Evolutionary conservation across 2,888 invertebrate genomes (phyloP), one percentile per base, ranked within the genome.

Genomic region (Macrosiphum euphorbiae): DNA sequence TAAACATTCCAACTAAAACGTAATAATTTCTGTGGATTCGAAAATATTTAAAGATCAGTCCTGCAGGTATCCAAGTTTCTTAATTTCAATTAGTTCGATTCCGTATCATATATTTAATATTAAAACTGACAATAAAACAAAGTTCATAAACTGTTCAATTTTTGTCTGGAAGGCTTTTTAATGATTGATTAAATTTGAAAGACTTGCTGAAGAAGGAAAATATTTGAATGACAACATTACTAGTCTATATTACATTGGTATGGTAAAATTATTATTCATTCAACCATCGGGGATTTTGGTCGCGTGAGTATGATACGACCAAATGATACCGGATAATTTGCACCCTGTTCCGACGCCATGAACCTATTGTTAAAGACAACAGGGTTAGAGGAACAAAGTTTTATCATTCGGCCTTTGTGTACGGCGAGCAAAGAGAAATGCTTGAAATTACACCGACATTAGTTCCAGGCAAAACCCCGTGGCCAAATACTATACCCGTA

Each of bases 371-470:
- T 41, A 78, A 50, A 78, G 67, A 92, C 86, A 47, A 67, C 88
- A 28, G 41, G 50, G 87, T 50, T 47, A 86, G 47, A 52, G 24
- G 41, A 47, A 92, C 67, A 41, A 88, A 92, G 67, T 88, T 92
- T 92, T 92, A 92, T 92, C 88, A 52, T 92, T 92, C 78, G 41
- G 50, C 47, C 52, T 88, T 92, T 92, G 78, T 92, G n/a, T 67
- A 41, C n/a, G 10, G 85, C 8, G 10, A 67, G 88, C 44, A 67
- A 52, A n/a, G 88, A 67, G 67, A 92, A 92, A 88, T 52, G 52
- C 67, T 92, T 78, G 92, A 92, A 88, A 88, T 88, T 88, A 88
- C 87, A 78, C 88, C 78, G 88, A 88, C 88, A 88, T 92, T 88
- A 88, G 92, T 87, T 61, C 50, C 58, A 87, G 52, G 91, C 91